Percentiles rank a stretch among this genome's conserved stretches.
These are phyloP conservation scores for Pedetes capensis DNA, from an alignment of 2,113 vertebrate species.

Conservation along the genomic window DNA sequence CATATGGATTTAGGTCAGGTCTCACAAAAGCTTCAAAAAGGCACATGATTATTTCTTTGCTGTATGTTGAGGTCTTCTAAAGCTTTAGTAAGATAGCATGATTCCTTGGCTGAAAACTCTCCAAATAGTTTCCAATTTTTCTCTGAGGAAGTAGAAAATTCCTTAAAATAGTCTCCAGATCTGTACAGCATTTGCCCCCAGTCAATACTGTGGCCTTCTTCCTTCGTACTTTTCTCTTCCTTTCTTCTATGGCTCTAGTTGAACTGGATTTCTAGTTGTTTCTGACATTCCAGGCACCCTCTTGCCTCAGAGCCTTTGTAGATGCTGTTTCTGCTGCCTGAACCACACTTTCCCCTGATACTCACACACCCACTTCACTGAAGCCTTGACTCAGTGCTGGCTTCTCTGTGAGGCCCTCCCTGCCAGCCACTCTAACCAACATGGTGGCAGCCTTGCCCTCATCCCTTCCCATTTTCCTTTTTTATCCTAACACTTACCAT, in stretches of 20 bases:
- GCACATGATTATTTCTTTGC: not conserved
- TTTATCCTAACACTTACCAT: not conserved
- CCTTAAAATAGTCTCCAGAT: not conserved
- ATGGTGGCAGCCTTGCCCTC: no score
- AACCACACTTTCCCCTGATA: rapidly evolving
- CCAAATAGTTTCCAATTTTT: not conserved
- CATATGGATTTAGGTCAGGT: not conserved
- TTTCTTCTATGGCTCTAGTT: not conserved
- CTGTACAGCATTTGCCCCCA: not conserved
- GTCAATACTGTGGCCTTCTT: no score
- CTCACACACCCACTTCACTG: not conserved
- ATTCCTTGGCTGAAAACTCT: not conserved
- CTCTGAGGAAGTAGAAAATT: not conserved
- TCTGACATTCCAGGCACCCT: not conserved
- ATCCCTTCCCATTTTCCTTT: no score
- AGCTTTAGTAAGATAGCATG: not conserved
- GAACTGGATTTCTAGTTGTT: not conserved
- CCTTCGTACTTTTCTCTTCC: not conserved
- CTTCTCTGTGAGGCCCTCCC: not conserved
- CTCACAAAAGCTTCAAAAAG: not conserved
- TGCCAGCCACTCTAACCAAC: no score
- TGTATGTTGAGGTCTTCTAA: not conserved
- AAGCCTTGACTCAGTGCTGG: not conserved
- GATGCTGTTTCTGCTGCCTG: not conserved
- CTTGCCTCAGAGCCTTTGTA: not conserved